Conservation (phyloP, 2,113 vertebrate genomes). For the Prionailurus bengalensis region DNA sequence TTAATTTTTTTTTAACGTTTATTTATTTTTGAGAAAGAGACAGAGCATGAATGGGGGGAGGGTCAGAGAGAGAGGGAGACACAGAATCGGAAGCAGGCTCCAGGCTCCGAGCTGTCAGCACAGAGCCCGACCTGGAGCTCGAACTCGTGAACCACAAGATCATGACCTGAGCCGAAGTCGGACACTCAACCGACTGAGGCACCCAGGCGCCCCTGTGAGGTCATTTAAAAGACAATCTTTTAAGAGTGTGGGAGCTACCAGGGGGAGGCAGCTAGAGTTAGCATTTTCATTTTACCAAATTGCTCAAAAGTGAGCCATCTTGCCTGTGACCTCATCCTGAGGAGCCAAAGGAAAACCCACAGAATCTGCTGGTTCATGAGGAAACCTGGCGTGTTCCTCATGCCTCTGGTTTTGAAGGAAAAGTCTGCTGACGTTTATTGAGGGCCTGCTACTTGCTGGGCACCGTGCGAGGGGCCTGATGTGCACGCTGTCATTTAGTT, state of each 20-base stretch:
- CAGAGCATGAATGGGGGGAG: no score
- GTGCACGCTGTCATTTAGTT: accelerated
- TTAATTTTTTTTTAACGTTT: no score
- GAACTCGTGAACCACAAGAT: no score
- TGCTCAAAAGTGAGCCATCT: neutral
- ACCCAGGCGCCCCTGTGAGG: neutral
- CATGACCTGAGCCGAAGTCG: no score
- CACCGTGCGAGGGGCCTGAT: neutral
- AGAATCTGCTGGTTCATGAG: neutral
- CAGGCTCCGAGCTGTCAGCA: no score
- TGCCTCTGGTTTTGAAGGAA: neutral
- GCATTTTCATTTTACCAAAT: neutral
- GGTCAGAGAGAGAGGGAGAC: no score
- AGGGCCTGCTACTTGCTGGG: neutral
- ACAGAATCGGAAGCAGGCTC: no score
- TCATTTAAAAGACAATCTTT: neutral
- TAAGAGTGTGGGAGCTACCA: neutral
- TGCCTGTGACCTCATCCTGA: neutral
- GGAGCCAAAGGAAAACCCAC: neutral
- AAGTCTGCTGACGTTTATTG: neutral
- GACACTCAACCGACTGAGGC: no score
- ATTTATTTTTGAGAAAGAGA: no score
- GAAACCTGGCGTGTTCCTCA: neutral
- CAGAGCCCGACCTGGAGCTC: no score
- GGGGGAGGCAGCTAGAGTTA: neutral